Conservation (phyloP, 2,797 vertebrate species). For the Tympanoctomys barrerae region DNA sequence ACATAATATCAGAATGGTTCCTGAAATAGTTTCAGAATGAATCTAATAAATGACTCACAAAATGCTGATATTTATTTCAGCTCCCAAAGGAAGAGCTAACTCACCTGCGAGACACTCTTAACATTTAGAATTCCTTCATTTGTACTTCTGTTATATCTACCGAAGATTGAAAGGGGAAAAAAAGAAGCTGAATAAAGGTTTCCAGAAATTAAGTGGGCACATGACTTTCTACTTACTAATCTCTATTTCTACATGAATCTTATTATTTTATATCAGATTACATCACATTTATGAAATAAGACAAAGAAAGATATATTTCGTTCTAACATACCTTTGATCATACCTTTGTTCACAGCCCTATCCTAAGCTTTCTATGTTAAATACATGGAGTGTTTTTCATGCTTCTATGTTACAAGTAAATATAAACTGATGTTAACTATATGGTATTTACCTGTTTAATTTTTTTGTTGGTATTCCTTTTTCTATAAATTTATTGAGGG, state of each 20-base stretch:
- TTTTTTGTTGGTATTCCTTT: not conserved
- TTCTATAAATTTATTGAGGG: not conserved
- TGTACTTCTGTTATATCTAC: conserved; percentile 53
- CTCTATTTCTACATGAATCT: not conserved
- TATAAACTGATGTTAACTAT: not conserved
- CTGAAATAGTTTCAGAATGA: conserved; percentile 48
- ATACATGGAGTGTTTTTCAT: not conserved
- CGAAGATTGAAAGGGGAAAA: not conserved
- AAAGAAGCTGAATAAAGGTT: not conserved
- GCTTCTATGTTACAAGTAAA: not conserved
- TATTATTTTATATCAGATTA: not conserved
- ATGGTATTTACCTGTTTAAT: not conserved
- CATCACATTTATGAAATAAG: not conserved
- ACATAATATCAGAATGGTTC: not conserved
- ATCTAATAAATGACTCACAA: conserved; percentile 64
- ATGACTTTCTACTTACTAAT: not conserved
- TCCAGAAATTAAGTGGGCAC: not conserved
- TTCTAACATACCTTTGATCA: not conserved
- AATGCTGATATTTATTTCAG: conserved; percentile 14
- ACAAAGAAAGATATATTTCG: not conserved
- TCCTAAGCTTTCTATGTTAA: not conserved
- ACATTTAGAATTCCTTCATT: conserved; percentile 41
- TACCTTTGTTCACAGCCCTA: not conserved
- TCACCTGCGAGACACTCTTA: conserved; percentile 35
- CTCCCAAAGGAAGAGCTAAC: conserved; percentile 66